phyloP scores from a whole-genome alignment of 2,113 vertebrate species.

The Gavialis gangeticus region DNA sequence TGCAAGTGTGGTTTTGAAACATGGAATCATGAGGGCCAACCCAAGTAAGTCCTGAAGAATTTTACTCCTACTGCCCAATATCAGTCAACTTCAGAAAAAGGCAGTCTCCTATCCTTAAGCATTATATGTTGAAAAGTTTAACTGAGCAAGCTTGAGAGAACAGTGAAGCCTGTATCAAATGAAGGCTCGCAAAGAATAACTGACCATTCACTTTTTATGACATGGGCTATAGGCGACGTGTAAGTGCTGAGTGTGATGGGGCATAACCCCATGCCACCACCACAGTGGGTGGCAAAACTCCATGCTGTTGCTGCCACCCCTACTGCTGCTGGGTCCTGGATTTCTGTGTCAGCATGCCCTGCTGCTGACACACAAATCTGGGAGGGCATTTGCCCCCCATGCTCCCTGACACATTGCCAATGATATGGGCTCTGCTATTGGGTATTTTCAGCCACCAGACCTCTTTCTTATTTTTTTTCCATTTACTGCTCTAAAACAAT shows the following conservation, averaged over 20 bases:
- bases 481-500: neutral
- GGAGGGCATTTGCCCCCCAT: no score
- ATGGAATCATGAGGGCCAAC: neutral
- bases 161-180: neutral
- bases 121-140: neutral
- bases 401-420: no score
- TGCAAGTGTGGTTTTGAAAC: neutral
- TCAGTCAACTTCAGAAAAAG: neutral
- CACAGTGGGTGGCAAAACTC: no score
- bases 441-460: neutral
- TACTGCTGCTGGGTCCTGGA: no score
- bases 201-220: neutral
- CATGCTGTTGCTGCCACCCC: no score
- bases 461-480: neutral
- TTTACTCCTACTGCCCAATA: neutral
- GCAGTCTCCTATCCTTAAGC: neutral
- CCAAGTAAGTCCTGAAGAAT: neutral
- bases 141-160: neutral
- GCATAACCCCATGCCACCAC: no score
- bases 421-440: neutral
- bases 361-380: no score
- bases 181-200: neutral
- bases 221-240: no score
- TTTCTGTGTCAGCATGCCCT: no score
- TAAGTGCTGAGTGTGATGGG: no score